Base-by-base conservation (phyloP, 2,113 vertebrate genomes). In the Solea solea region DNA sequence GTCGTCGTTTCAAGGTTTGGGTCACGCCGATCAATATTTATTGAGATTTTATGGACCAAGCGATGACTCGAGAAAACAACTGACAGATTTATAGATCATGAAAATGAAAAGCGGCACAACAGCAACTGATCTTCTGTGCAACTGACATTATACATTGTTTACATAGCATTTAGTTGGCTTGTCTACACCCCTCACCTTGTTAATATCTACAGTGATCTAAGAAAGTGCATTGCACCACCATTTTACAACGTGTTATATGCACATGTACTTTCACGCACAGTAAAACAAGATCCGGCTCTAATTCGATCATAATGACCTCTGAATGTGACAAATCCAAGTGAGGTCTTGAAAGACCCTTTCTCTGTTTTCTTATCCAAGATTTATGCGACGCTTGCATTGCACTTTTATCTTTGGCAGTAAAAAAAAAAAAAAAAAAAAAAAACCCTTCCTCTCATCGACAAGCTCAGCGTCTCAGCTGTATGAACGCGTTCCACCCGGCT, bases 361-460 rank as follows among this genome's bases (percentile, higher is more conserved):
- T 51, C 25, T 57, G 56, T 69, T 69, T 68, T 58, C 63, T 63
- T 55, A 45, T 49, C 52, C 15, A 2, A 12, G 34, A 80, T 74
- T 77, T 58, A 71, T 66, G 60, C 52, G 42, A 12, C 27, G 14
- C 13, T 51, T 71, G 68, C 61, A 59, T 62, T 62, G n/a, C 12
- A 64, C 65, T 76, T 81, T 78, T 34, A 73, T 83, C 70, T 72
- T 63, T 54, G 52, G 60, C 41, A 72, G 16, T n/a, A 73, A 70
- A 60, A 51, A 28, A 28, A 25, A 1, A 21, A 21, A 1, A 21
- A 21, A 21, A 21, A 21, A 1, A 34, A 34, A 34, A 34, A 34
- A 34, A 34, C 34, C 34, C 34, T 34, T 64, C 49, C 72, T 76
- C 78, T 69, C 68, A 41, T 62, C 54, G 40, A 41, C 15, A 8